Conservation (phyloP, 2,113 vertebrate species). For the Hyperopisus bebe region DNA sequence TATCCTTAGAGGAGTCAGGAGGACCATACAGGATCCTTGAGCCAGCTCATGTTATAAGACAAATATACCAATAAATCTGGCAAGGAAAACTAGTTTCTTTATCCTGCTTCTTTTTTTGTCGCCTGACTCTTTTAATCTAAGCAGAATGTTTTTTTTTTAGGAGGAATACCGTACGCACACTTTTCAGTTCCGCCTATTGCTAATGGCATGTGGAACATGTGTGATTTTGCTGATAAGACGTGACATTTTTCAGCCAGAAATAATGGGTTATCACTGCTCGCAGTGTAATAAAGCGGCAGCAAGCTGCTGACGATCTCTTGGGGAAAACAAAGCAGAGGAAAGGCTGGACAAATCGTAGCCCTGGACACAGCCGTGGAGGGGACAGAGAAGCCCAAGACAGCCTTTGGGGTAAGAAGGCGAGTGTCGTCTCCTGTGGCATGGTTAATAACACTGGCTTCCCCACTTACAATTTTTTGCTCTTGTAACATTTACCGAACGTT, state of each 20-base stretch:
- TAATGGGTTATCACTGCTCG: not conserved
- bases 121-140: not conserved
- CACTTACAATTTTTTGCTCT: not conserved
- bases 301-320: not conserved
- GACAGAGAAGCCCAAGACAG: not conserved
- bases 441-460: not conserved
- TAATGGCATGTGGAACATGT: not conserved
- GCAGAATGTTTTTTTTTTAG: not conserved
- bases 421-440: not conserved
- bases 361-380: not conserved
- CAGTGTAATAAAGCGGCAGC: not conserved
- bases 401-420: not conserved
- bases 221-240: not conserved
- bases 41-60: conserved; percentile 1
- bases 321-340: not conserved
- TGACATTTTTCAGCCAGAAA: not conserved
- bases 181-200: not conserved
- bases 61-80: not conserved
- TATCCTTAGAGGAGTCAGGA: not conserved
- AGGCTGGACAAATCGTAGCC: not conserved
- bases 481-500: not conserved
- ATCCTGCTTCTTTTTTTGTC: not conserved
- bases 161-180: not conserved
- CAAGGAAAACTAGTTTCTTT: not conserved
- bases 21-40: not conserved